Conservation (phyloP, 2,113 vertebrate species). For the Pelusios castaneus region DNA sequence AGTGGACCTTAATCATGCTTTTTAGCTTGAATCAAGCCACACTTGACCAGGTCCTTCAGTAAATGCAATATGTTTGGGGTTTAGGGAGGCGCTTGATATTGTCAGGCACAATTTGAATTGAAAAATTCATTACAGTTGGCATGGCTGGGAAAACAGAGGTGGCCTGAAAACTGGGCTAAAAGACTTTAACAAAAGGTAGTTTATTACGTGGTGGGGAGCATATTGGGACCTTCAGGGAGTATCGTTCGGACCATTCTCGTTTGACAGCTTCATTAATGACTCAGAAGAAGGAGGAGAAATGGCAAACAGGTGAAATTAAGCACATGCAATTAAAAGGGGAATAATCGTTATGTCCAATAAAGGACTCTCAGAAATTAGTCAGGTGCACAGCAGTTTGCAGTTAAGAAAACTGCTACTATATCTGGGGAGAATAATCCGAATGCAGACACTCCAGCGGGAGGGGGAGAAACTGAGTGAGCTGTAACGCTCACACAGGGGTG, state of each 20-base stretch:
- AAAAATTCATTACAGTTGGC: not conserved
- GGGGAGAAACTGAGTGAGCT: not conserved
- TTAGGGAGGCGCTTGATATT: not conserved
- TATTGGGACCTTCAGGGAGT: not conserved
- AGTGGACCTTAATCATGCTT: not conserved
- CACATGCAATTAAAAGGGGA: not conserved
- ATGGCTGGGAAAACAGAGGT: not conserved
- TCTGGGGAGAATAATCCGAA: not conserved
- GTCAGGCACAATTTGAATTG: not conserved
- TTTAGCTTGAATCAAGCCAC: not conserved
- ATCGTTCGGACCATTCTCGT: not conserved
- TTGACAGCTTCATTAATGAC: rapidly evolving
- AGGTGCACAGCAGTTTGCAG: not conserved
- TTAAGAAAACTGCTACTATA: not conserved
- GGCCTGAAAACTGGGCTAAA: not conserved
- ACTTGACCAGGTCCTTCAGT: not conserved
- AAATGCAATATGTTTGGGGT: not conserved
- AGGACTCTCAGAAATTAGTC: rapidly evolving
- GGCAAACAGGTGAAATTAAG: not conserved
- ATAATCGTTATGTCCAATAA: not conserved
- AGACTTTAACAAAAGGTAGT: not conserved
- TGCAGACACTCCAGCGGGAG: not conserved
- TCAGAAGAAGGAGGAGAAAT: not conserved
- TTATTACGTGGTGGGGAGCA: not conserved
- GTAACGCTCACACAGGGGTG: not conserved